Evolutionary conservation across 2,888 invertebrate species (phyloP), one percentile per base, ranked within the genome.

Genomic region (Plagodis dolabraria): DNA sequence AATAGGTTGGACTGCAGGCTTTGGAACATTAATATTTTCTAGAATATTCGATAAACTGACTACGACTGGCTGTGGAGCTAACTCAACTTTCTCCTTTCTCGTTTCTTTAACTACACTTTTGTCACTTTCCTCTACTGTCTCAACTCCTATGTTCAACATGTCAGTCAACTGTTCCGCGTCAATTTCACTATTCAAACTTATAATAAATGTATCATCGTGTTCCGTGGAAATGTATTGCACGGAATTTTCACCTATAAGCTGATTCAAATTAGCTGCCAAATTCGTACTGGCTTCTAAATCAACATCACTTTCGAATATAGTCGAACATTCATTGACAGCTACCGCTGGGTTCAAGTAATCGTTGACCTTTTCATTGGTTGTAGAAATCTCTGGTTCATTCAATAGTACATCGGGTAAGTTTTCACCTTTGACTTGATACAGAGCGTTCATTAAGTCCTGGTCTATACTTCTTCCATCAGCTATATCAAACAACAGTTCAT

Each of bases 181-280:
- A 45, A 92, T 92, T 70, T 86, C 89, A 69, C 89, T 90, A 57
- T 88, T 87, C 11, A 92, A 78, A 75, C 89, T 91, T 49, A 92
- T 92, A 35, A 92, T 92, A 69, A 92, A 92, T 0, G 89, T 92
- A 62, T 92, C 92, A 61, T 92, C 92, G 9, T 92, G 86, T 59
- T 92, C 92, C 0, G 92, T 92, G 4, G 90, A 91, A 49, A 92
- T 87, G 44, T 92, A 92, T 48, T 92, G 91, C 1, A 92, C 92
- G 57, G 70, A 86, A 62, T 92, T 92, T 58, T 92, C 93, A 0
- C 90, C 91, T 0, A 92, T 92, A 9, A 92, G 61, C 60, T 92
- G 92, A 58, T 90, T 92, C n/a, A 92, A 71, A 72, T 92, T 92
- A 0, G 89, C 91, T 0, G 92, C 89, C 60, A 92, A 73, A 71